Percentiles rank a stretch among this genome's conserved stretches.
These are phyloP conservation scores for Anolis carolinensis DNA, from an alignment of 2,113 vertebrate species.

Conservation along the genomic window DNA sequence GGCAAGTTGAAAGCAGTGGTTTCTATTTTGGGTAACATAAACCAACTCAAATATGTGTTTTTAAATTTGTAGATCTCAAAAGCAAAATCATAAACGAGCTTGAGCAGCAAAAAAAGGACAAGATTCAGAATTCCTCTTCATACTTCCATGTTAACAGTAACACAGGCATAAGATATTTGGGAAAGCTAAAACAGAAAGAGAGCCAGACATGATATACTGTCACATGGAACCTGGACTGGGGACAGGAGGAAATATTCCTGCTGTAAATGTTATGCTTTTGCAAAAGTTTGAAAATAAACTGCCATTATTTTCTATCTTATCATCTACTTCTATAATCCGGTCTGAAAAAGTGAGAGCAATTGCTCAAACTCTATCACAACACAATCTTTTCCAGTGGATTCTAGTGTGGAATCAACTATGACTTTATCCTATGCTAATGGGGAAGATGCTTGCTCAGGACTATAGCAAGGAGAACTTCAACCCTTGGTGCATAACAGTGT, in stretches of 20 bases:
- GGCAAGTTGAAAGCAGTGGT: not conserved
- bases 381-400: not conserved
- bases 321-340: not conserved
- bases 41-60: not conserved
- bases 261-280: not conserved
- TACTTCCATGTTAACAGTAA: not conserved
- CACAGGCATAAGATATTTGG: not conserved
- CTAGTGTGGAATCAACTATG: not conserved
- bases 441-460: not conserved
- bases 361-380: too few species aligned
- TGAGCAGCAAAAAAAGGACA: not conserved
- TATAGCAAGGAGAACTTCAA: not conserved
- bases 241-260: not conserved
- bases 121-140: not conserved
- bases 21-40: conserved; percentile 28
- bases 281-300: not conserved
- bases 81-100: not conserved
- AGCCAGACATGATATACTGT: not conserved
- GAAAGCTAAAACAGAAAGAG: not conserved
- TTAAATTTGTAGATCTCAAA: conserved; percentile 12
- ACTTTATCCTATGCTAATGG: not conserved
- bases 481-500: not conserved
- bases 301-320: not conserved
- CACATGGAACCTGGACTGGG: too few species aligned
- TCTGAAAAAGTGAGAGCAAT: not conserved